phyloP scores from a whole-genome alignment of 2,797 vertebrate species.

The Leptodactylus fallax region DNA sequence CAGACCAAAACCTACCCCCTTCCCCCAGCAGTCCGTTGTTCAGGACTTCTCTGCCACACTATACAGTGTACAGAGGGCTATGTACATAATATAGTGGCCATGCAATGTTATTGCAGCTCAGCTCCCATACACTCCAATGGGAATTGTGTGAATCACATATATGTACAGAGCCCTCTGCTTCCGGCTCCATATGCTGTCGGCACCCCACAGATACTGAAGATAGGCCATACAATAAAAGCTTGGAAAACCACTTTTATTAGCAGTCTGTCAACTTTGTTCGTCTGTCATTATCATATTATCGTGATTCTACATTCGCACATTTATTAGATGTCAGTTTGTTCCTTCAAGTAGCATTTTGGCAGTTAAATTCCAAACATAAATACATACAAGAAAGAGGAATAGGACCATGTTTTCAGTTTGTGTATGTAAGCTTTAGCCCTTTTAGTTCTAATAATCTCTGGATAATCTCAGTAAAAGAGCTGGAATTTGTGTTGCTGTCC shows the following conservation, averaged over 20 bases:
- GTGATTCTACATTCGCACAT: background rate
- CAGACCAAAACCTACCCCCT: too few relatives aligned
- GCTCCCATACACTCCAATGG: too few relatives aligned
- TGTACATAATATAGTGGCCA: too few relatives aligned
- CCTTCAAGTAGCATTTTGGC: background rate
- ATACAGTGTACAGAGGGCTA: too few relatives aligned
- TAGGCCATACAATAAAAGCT: too few relatives aligned
- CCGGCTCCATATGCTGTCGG: too few relatives aligned
- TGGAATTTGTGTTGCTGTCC: slow-evolving; percentile 5
- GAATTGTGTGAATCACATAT: too few relatives aligned
- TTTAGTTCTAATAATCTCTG: background rate
- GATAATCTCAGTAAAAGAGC: slow-evolving; percentile 4
- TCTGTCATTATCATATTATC: background rate
- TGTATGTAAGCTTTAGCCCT: background rate
- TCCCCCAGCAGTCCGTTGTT: too few relatives aligned
- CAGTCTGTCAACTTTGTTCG: background rate
- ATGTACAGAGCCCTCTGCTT: too few relatives aligned
- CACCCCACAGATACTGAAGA: too few relatives aligned
- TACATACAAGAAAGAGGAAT: background rate
- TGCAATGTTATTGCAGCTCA: too few relatives aligned
- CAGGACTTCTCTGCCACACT: too few relatives aligned
- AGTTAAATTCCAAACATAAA: background rate
- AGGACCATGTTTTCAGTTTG: background rate
- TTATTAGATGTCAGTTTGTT: slow-evolving; percentile 11
- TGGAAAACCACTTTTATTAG: background rate